Evolutionary conservation across 64 coral and sea anemone genomes (phyloP).

Genomic region (Porites australiensis): DNA sequence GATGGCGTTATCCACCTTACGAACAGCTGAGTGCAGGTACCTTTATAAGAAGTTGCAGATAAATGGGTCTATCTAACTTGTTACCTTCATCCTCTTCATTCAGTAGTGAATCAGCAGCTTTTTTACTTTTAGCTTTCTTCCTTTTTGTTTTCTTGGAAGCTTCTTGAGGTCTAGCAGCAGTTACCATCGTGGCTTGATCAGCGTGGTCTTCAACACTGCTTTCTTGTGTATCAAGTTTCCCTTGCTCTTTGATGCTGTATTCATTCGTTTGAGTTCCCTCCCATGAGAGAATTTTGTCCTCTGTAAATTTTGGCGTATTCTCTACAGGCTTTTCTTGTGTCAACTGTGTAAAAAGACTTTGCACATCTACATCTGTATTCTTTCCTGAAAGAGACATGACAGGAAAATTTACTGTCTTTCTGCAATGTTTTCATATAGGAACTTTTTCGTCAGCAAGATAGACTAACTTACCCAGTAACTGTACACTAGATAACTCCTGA

Average conservation of each 20-base stretch:
- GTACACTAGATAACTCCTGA: constrained; percentile 63
- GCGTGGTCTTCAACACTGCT: background rate
- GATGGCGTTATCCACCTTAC: too few relatives aligned
- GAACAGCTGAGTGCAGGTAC: too few relatives aligned
- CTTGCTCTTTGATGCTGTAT: background rate
- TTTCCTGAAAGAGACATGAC: background rate
- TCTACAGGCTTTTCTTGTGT: background rate
- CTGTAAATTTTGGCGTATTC: background rate
- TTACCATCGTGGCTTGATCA: background rate
- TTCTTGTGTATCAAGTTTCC: background rate
- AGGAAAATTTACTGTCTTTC: too few relatives aligned
- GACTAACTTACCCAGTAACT: constrained; percentile 73
- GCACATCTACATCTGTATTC: constrained; percentile 12
- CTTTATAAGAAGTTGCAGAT: too few relatives aligned
- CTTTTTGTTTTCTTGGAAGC: constrained; percentile 51
- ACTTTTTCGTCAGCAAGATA: too few relatives aligned
- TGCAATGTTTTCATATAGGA: too few relatives aligned
- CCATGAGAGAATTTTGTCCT: background rate
- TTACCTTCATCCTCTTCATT: background rate
- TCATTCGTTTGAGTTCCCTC: background rate
- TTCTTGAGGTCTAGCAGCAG: background rate
- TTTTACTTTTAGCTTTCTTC: constrained; percentile 49
- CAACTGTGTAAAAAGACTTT: background rate
- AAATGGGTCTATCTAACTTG: background rate
- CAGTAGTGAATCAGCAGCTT: background rate